Evolutionary conservation across 2,113 vertebrate genomes (phyloP).

Genomic region (Hemiscyllium ocellatum): DNA sequence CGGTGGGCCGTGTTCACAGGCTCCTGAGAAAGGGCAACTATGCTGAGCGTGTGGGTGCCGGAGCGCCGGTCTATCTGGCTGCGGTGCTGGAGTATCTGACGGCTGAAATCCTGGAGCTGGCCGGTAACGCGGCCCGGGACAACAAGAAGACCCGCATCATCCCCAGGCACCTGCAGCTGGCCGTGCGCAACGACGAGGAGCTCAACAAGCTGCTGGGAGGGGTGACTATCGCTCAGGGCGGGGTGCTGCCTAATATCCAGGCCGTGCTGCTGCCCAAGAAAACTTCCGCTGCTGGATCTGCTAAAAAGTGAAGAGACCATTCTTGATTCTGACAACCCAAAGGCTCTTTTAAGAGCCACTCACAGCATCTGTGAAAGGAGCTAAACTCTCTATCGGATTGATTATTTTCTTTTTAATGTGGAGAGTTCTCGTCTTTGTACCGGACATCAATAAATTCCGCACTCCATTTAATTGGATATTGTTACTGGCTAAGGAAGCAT

Average conservation of each 20-base stretch:
- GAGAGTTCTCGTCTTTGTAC: too few relatives aligned
- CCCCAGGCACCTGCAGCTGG: constrained; percentile 28
- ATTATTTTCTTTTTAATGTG: too few relatives aligned
- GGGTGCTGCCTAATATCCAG: not conserved
- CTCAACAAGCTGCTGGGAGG: constrained; percentile 74
- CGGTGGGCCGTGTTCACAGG: constrained; percentile 58
- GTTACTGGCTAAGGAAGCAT: too few relatives aligned
- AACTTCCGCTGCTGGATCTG: not conserved
- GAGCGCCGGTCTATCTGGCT: too few relatives aligned
- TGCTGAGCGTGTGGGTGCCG: not conserved
- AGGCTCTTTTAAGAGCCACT: too few relatives aligned
- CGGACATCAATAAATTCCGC: too few relatives aligned
- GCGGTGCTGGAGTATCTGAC: too few relatives aligned
- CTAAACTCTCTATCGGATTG: too few relatives aligned
- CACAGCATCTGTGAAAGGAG: too few relatives aligned
- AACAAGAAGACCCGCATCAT: constrained; percentile 41
- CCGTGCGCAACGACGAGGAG: constrained; percentile 79
- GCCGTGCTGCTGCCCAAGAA: not conserved
- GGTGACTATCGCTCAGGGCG: not conserved
- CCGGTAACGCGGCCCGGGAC: constrained; percentile 57
- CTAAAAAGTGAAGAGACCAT: too few relatives aligned
- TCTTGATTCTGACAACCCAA: too few relatives aligned
- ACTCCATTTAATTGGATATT: too few relatives aligned
- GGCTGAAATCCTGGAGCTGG: constrained; percentile 49
- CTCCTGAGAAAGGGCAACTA: constrained; percentile 45